phyloP scores from a whole-genome alignment of 1,140 invertebrate genomes.

The Temnothorax curvispinosus region DNA sequence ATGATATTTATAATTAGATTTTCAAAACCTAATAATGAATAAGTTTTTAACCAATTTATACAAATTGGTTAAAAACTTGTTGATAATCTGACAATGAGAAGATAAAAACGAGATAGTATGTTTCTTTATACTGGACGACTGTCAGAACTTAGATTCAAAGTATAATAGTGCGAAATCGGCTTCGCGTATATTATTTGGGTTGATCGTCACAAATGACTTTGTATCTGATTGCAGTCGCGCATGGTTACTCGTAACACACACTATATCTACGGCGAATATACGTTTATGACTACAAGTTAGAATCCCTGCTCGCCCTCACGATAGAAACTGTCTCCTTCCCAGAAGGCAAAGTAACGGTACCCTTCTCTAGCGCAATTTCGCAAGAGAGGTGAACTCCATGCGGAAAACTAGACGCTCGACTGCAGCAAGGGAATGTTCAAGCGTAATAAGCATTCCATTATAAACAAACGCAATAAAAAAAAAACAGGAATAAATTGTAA shows the following conservation, averaged over 20 bases:
- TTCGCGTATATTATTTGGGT: constrained; percentile 62
- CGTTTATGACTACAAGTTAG: constrained; percentile 52
- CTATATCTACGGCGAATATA: constrained; percentile 38
- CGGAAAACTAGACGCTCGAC: constrained; percentile 51
- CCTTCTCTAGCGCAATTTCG: constrained; percentile 47
- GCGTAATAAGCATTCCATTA: background rate
- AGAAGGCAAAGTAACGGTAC: constrained; percentile 52
- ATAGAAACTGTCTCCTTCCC: constrained; percentile 54
- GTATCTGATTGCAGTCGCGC: constrained; percentile 69
- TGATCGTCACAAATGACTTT: constrained; percentile 58
- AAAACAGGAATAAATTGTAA: background rate
- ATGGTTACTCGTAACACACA: constrained; percentile 64
- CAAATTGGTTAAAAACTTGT: background rate
- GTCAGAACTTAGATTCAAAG: background rate
- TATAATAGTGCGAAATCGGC: background rate
- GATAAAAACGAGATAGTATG: background rate
- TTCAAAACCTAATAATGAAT: constrained; percentile 1
- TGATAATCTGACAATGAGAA: too few relatives aligned
- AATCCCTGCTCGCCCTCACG: constrained; percentile 39
- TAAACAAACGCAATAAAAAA: constrained; percentile 38
- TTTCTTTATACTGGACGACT: background rate
- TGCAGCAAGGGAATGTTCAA: constrained; percentile 43
- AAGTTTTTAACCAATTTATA: background rate
- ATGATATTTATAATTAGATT: background rate
- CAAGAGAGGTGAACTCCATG: constrained; percentile 47